A percentile compares a stretch with the other conserved stretches of the same genome.
Evolutionary conservation across 1,140 invertebrate species (phyloP).

Genomic region (Drosophila eugracilis): DNA sequence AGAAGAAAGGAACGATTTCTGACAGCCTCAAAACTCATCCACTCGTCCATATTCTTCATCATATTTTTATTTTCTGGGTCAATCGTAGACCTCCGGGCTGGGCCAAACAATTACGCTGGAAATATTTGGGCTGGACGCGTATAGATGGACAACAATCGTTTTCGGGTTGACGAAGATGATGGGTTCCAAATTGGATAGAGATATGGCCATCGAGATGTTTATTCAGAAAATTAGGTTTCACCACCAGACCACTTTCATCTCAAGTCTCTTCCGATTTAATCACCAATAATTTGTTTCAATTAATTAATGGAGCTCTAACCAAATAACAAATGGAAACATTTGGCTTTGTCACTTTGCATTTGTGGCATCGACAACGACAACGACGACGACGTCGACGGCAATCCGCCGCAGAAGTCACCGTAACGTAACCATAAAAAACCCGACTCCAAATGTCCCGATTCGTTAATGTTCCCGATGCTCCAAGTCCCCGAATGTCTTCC

Average conservation of each 20-base stretch:
- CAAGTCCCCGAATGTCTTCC: conserved; percentile 41
- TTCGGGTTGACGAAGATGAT: conserved; percentile 13
- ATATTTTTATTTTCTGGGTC: conserved; percentile 34
- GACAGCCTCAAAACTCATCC: conserved; percentile 3
- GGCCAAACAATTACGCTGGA: conserved; percentile 17
- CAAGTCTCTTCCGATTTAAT: conserved; percentile 12
- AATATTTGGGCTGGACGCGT: conserved; percentile 4
- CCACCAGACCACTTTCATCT: background rate
- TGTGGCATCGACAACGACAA: too few relatives aligned
- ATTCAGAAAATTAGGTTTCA: background rate
- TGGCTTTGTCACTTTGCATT: conserved; percentile 58
- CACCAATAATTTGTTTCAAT: conserved; percentile 22
- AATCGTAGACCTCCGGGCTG: conserved; percentile 17
- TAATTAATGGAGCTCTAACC: conserved; percentile 23
- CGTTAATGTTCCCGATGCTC: conserved; percentile 13
- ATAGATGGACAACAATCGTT: conserved; percentile 13
- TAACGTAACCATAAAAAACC: conserved; percentile 40
- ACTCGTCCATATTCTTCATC: conserved; percentile 13
- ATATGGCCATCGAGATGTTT: background rate
- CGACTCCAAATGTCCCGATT: conserved; percentile 23
- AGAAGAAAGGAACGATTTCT: conserved; percentile 29
- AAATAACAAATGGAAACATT: conserved; percentile 35
- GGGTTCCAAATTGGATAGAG: background rate
- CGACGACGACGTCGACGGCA: too few relatives aligned
- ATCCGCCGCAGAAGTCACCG: conserved; percentile 26